These are phyloP conservation scores for Bergia sp. DNA, from an alignment of 92 coral and sea anemone species.

Conservation along the genomic window DNA sequence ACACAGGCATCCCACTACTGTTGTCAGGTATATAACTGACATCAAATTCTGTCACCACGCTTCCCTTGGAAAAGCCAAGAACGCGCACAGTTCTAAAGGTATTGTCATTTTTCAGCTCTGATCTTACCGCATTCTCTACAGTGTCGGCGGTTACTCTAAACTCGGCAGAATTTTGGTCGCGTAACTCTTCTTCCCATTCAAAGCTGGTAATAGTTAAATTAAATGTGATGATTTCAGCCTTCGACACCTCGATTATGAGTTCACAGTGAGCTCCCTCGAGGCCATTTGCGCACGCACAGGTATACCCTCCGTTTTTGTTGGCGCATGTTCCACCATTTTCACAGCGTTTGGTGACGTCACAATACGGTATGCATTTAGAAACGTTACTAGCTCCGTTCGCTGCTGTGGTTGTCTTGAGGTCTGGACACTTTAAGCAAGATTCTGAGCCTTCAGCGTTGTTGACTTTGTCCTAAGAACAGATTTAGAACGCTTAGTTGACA, in stretches of 20 bases:
- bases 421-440: conserved; percentile 50
- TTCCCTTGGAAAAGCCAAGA: conserved; percentile 44
- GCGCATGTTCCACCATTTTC: conserved; percentile 56
- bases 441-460: conserved; percentile 20
- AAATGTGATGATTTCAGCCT: conserved; percentile 48
- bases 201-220: conserved; percentile 29
- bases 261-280: conserved; percentile 49
- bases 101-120: conserved; percentile 33
- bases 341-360: conserved; percentile 51
- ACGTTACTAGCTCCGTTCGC: conserved; percentile 32
- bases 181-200: conserved; percentile 44
- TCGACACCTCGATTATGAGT: conserved; percentile 26
- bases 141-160: conserved; percentile 46
- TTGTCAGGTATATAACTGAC: conserved; percentile 39
- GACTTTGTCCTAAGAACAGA: conserved; percentile 18
- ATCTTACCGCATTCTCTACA: conserved; percentile 46
- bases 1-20: conserved; percentile 32
- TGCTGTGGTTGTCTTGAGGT: conserved; percentile 47
- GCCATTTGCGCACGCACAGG: conserved; percentile 46
- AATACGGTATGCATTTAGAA: conserved; percentile 56
- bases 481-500: background rate
- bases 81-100: conserved; percentile 55
- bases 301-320: conserved; percentile 42
- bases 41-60: conserved; percentile 42
- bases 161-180: conserved; percentile 20